Evolutionary conservation across 2,113 vertebrate genomes (phyloP), one percentile per base, ranked within the genome.

Genomic region (Rhabdomys dilectus): DNA sequence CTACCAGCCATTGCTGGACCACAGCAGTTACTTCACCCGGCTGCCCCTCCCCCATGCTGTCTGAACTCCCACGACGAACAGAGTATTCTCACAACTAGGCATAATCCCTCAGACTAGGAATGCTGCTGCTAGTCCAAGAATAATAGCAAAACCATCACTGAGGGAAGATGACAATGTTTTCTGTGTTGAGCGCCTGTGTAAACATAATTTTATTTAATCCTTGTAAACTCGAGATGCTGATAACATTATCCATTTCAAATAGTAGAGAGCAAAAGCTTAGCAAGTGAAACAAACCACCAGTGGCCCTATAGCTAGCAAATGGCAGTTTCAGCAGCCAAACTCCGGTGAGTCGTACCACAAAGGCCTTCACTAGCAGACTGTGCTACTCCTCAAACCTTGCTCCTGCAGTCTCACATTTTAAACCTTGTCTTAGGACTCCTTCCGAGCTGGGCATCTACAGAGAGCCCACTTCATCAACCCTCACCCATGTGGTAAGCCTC

Each of bases 171-270:
- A 88, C 68, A 72, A 29, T 19, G 10, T 42, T 21, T 68, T 94
- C 39, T 60, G 9, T 45, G 36, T 7, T 64, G 75, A 90, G 26
- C 84, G 53, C 34, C 84, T 80, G 75, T 56, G 29, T 77, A 88
- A 58, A 91, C 70, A 68, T 78, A 26, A 29, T 73, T 88, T 82
- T 48, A 88, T 66, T 94, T 78, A 78, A 70, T 89, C 45, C 53
- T 5, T 39, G 36, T 80, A 62, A 89, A 24, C 45, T 16, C 70
- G 24, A 70, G 76, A 91, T 84, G 34, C 17, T 58, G 62, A 15
- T 45, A 85, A 68, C 5, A 58, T 45, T 29, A 36, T 39, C 19
- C 77, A 89, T 51, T 51, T 80, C 42, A 86, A 21, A 89, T n/a
- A 62, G 45, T 11, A 86, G 58, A 60, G 24, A 89, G 51, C 53